Evolutionary conservation across 2,888 invertebrate genomes (phyloP), one percentile per base, ranked within the genome.

Genomic region (Oligia fasciuncula): DNA sequence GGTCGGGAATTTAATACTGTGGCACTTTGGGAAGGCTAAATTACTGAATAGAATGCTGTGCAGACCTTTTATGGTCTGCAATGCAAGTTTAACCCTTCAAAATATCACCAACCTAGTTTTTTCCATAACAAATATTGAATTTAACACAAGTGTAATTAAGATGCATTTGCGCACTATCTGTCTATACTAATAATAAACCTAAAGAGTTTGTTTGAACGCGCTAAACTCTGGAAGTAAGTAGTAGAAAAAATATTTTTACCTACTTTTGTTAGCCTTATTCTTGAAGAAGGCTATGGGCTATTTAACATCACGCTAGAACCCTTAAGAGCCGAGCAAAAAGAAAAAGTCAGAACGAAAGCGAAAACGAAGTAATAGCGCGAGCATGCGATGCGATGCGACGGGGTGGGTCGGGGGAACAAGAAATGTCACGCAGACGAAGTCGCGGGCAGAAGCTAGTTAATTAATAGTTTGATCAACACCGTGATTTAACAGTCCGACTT

Each of bases 1-100:
- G 68, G 62, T 57, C 17, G 62, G 49, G 51, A 67, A 72, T 87
- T 86, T 60, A 68, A 84, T 76, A 62, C 43, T 11, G 14, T 8
- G 57, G 46, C 51, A 66, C 60, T 76, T 76, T 46, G 40, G 40
- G 0, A 67, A 74, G n/a, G 72, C 46, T 43, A 54, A 78, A 80
- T 82, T 13, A 60, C 51, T 23, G 29, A 13, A 57, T 69, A n/a
- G 51, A 83, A 81, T 71, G 62, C 6, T 17, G 13, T n/a, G 9
- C 0, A 17, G 69, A 51, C 9, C 4, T 5, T 79, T 80, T 40
- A 40, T 57, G 29, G 14, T 14, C 14, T 23, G 19, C 23, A 35
- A 23, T 72, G 29, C 6, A 29, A 49, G 65, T 78, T 4, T 46
- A n/a, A 19, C 2, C 9, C 17, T 75, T 43, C 4, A 17, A 8